Evolutionary conservation across 2,888 invertebrate species (phyloP), one percentile per base, ranked within the genome.

Genomic region (Drosophila aldrichi): DNA sequence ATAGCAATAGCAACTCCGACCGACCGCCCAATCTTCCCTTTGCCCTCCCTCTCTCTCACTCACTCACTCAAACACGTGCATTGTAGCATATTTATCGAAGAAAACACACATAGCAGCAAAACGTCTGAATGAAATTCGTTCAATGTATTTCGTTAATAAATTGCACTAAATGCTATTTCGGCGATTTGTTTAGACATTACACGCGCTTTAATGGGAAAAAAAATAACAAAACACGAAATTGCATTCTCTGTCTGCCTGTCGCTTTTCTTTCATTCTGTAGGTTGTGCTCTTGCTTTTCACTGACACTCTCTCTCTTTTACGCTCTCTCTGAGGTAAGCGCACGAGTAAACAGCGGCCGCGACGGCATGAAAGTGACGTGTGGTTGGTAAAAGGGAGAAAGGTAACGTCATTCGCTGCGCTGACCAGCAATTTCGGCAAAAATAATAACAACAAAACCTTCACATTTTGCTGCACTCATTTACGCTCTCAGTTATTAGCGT

Each of bases 61-160:
- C 38, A 8, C 14, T 44, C 44, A 38, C n/a, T 32, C 51, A 73
- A 77, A 68, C 84, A 84, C 84, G 89, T 90, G 90, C 89, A 86
- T 74, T 82, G 81, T 41, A 61, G 69, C 49, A 68, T 34, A 59
- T 65, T 67, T 51, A 55, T 68, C 70, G 70, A 18, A 55, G 22
- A 66, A 59, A 73, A 68, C 44, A 49, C 55, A 63, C 61, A 65
- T 52, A 67, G 48, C 67, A 69, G 80, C 88, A 60, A 68, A 85
- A 79, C 64, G 25, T 60, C 73, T 82, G 70, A 89, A 89, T 82
- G 80, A 72, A 90, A 71, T 51, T 55, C 56, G 36, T 81, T 64
- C 48, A 68, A 69, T 78, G 55, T 58, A 46, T 41, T 64, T 16
- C 20, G 29, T 48, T 62, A 44, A 58, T 41, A 36, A 57, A 63